These are phyloP conservation scores for Dasysyrphus tricinctus DNA, from an alignment of 2,888 invertebrate species.

Conservation along the genomic window DNA sequence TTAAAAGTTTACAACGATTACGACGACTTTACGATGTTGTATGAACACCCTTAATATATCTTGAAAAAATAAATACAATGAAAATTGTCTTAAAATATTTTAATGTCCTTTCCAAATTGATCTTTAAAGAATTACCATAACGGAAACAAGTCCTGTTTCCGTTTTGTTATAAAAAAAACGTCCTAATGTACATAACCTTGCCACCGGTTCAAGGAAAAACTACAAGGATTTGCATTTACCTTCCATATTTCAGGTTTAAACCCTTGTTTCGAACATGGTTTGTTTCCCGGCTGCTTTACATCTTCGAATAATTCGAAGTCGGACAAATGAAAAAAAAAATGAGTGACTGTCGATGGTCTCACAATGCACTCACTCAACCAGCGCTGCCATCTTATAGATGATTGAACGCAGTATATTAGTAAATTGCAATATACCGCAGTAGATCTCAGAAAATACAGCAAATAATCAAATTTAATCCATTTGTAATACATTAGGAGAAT, in stretches of 20 bases:
- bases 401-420: no score
- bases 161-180: neutral
- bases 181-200: neutral
- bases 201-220: conserved; percentile 13
- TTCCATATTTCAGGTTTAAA: neutral
- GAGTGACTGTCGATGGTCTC: neutral
- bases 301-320: conserved; percentile 42
- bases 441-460: no score
- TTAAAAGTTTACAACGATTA: no score
- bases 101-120: neutral
- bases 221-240: conserved; percentile 41
- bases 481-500: no score
- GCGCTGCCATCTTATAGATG: no score
- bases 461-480: no score
- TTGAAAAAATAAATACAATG: no score
- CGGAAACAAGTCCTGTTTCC: neutral
- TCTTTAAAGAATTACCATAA: neutral
- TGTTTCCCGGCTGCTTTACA: conserved; percentile 1
- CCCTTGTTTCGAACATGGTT: conserved; percentile 43
- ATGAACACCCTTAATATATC: no score
- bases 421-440: no score
- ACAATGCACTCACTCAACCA: neutral
- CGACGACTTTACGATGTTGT: no score
- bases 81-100: no score
- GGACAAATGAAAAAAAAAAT: conserved; percentile 14